Evolutionary conservation across 2,113 vertebrate species (phyloP), one percentile per base, ranked within the genome.

Genomic region (Illadopsis cleaveri): DNA sequence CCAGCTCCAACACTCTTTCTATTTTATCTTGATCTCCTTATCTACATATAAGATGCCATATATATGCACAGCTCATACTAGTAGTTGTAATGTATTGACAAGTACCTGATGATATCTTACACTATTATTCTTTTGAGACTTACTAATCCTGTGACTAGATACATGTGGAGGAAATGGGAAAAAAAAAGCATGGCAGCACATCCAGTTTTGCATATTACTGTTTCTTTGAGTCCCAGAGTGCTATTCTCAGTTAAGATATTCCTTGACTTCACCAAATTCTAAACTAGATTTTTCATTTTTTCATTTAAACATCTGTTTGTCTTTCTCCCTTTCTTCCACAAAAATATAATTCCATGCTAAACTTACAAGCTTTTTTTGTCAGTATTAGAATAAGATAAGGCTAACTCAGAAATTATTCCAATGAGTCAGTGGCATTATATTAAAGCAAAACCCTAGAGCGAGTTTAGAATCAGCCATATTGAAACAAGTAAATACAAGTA

Each of bases 401-500:
- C 11, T 64, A 78, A 62, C 10, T 54, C 51, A 62, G 28, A 68
- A 54, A 25, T 45, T 68, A 69, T 64, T 88, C 13, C 69, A 76
- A 31, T 25, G 24, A 65, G 23, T 35, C 50, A 45, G 19, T 58
- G 47, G 2, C 12, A 20, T 6, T 60, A 14, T 33, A 38, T 73
- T 25, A 66, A 84, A 83, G 5, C 42, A 60, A 90, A 95, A 70
- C 18, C 23, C 37, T 23, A 70, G 57, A 58, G 27, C 4, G 8
- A 72, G 48, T 66, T 91, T 76, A 58, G 50, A 86, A 51, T 35
- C n/a, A 88, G 76, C 27, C 31, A 96, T 58, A 86, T 90, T 97
- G 58, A 90, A 90, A 72, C 44, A 53, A 77, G 68, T 90, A 91
- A 91, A 92, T 91, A 80, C 20, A 89, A 89, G 51, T 60, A 85